A percentile compares a stretch with the other conserved stretches of the same genome.
Evolutionary conservation across 1,140 invertebrate genomes (phyloP).

Genomic region (Achatina immaculata): DNA sequence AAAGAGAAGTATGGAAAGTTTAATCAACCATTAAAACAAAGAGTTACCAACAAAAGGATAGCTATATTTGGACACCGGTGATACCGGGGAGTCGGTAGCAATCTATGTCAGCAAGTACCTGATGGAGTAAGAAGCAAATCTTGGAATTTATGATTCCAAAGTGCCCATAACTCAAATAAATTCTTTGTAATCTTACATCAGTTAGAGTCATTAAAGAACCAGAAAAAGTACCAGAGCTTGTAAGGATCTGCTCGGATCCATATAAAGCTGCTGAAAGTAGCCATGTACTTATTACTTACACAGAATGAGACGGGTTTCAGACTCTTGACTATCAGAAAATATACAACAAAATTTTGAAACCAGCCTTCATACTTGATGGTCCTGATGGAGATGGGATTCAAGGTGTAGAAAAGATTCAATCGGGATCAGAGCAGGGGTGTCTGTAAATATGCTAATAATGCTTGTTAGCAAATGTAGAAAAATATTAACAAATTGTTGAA

Average conservation of each 20-base stretch:
- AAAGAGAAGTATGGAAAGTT: conserved; percentile 84
- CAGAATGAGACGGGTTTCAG: conserved; percentile 99
- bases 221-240: conserved; percentile 72
- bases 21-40: no score
- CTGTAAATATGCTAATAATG: conserved; percentile 30
- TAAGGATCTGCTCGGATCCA: conserved; percentile 84
- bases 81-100: conserved; percentile 96
- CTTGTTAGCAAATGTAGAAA: no score
- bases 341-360: conserved; percentile 95
- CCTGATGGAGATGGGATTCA: conserved; percentile 92
- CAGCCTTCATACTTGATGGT: conserved; percentile 98
- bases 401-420: conserved; percentile 80
- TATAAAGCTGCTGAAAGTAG: conserved; percentile 88
- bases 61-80: conserved; percentile 97
- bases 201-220: conserved; percentile 54
- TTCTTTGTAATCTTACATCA: conserved; percentile 49
- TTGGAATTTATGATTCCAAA: conserved; percentile 98
- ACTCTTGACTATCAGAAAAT: conserved; percentile 91
- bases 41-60: conserved; percentile 94
- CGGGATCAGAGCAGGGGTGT: conserved; percentile 43
- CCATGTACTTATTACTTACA: conserved; percentile 96
- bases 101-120: conserved; percentile 94
- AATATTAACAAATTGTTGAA: no score
- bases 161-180: conserved; percentile 73
- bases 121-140: conserved; percentile 93